phyloP scores from a whole-genome alignment of 2,888 invertebrate species.

The Pheosia gnoma region DNA sequence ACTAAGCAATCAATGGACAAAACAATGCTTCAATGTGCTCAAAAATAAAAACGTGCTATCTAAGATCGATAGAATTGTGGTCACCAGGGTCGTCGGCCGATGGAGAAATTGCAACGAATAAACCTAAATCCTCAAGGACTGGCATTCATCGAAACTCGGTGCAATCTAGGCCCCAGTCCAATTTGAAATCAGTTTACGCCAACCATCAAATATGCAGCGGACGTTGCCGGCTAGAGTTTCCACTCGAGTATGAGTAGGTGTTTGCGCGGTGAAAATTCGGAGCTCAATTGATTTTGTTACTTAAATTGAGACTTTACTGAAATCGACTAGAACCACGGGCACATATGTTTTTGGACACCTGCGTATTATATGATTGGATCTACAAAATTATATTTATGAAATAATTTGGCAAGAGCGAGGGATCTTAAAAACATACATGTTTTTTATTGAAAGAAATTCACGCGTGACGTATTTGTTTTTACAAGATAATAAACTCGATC shows the following conservation, averaged over 20 bases:
- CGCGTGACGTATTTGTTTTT: too few relatives aligned
- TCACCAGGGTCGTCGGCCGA: slow-evolving; percentile 1
- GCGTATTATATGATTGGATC: too few relatives aligned
- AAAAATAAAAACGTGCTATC: background rate
- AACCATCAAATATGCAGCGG: slow-evolving; percentile 22
- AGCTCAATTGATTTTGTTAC: background rate
- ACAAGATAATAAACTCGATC: too few relatives aligned
- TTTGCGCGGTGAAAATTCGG: slow-evolving; percentile 3
- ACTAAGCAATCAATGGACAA: too few relatives aligned
- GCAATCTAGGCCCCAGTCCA: slow-evolving; percentile 6
- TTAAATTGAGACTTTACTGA: too few relatives aligned
- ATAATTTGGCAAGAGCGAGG: too few relatives aligned
- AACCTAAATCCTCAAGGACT: slow-evolving; percentile 10
- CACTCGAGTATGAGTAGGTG: background rate
- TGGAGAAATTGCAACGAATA: slow-evolving; percentile 19
- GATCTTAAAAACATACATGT: too few relatives aligned
- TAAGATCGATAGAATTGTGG: background rate
- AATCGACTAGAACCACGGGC: too few relatives aligned
- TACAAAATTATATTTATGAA: too few relatives aligned
- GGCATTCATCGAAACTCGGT: background rate
- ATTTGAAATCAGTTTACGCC: slow-evolving; percentile 15
- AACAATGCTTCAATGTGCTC: background rate
- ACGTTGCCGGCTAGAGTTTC: slow-evolving; percentile 8
- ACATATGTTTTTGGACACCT: too few relatives aligned
- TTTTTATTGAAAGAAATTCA: too few relatives aligned